Evolutionary conservation across 2,113 vertebrate species (phyloP).

Genomic region (Etheostoma cragini): DNA sequence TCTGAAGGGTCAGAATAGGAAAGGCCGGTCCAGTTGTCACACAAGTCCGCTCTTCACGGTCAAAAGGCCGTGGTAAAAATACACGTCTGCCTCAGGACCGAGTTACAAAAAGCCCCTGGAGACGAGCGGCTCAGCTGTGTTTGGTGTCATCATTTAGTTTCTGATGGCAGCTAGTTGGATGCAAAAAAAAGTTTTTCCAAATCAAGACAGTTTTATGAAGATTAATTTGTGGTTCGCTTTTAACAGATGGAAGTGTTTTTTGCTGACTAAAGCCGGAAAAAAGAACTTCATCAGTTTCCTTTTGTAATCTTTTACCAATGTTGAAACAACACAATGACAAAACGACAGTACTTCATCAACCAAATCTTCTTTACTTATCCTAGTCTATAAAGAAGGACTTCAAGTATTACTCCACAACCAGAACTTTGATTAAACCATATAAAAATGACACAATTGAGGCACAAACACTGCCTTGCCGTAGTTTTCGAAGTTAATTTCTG

Average conservation of each 20-base stretch:
- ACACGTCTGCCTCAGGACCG: constrained; percentile 34
- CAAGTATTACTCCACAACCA: background rate
- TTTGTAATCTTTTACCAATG: background rate
- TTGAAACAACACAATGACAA: constrained; percentile 1
- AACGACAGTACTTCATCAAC: background rate
- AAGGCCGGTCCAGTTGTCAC: constrained; percentile 49
- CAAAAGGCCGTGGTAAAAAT: constrained; percentile 69
- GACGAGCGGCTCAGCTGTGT: constrained; percentile 49
- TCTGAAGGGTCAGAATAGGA: constrained; percentile 40
- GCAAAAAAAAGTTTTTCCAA: background rate
- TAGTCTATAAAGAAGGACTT: background rate
- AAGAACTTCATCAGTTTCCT: background rate
- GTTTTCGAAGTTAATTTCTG: constrained; percentile 2
- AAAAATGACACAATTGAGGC: background rate
- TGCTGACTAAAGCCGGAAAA: background rate
- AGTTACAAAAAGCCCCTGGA: constrained; percentile 56
- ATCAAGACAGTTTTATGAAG: constrained; percentile 16
- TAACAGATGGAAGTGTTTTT: constrained; percentile 9
- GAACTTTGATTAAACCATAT: background rate
- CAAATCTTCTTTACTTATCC: background rate
- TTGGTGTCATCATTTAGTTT: constrained; percentile 10
- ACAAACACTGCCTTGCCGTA: background rate
- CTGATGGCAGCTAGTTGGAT: constrained; percentile 6
- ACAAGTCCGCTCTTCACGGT: constrained; percentile 40
- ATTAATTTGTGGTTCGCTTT: constrained; percentile 2